phyloP scores from a whole-genome alignment of 2,797 vertebrate species.

The Myripristis jacobus region DNA sequence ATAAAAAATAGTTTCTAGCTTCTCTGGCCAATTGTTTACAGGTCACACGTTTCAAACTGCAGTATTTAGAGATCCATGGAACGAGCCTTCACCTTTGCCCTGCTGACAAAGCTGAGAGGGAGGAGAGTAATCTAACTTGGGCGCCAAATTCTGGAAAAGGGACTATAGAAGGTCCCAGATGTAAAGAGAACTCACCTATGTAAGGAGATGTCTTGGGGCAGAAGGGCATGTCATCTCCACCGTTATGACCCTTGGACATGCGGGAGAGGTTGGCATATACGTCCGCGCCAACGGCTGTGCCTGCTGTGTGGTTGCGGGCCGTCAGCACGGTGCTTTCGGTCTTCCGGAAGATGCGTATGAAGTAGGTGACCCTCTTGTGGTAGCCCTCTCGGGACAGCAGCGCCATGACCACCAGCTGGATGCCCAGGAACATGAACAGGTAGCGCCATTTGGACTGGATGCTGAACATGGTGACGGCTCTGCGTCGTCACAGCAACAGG shows the following conservation, averaged over 20 bases:
- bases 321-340: conserved; percentile 28
- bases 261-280: conserved; percentile 84
- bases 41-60: not conserved
- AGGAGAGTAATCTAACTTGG: not conserved
- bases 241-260: conserved; percentile 53
- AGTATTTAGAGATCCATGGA: not conserved
- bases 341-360: conserved; percentile 85
- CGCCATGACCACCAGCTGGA: conserved; percentile 87
- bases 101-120: no score
- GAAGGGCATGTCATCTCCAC: conserved; percentile 75
- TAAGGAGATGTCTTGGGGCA: conserved; percentile 84
- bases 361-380: conserved; percentile 82
- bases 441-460: conserved; percentile 85
- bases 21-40: not conserved
- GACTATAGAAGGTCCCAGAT: not conserved
- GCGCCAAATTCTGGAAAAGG: not conserved
- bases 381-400: conserved; percentile 85
- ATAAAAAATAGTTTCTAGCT: no score
- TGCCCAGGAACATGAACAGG: conserved; percentile 85
- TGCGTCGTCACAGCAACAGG: conserved; percentile 9
- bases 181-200: conserved; percentile 76
- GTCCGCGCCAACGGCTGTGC: conserved; percentile 53
- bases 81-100: no score
- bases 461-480: conserved; percentile 64
- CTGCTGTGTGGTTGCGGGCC: conserved; percentile 69